Percentiles rank a stretch among this genome's conserved stretches.
phyloP scores from a whole-genome alignment of 2,113 vertebrate genomes.

The Apus apus region DNA sequence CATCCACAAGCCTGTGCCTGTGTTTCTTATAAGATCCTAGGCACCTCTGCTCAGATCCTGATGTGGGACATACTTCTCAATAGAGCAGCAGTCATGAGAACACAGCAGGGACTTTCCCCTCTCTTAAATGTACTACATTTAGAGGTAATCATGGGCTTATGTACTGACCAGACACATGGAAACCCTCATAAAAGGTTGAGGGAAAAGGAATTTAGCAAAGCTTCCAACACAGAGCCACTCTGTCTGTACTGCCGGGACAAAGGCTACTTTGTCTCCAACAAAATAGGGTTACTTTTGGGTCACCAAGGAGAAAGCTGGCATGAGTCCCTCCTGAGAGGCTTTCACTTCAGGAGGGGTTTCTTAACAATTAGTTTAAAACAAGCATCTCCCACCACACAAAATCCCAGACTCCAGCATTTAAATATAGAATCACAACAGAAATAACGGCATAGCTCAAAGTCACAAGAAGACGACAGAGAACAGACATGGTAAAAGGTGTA shows the following conservation, averaged over 20 bases:
- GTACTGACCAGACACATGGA: neutral
- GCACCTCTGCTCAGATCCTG: neutral
- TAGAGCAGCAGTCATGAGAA: neutral
- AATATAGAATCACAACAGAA: neutral
- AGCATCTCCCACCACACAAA: neutral
- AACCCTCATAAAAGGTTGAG: neutral
- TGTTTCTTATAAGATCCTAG: neutral
- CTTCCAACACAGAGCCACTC: neutral
- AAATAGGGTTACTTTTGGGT: neutral
- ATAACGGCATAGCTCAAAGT: neutral
- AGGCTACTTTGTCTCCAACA: neutral
- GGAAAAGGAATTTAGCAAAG: neutral
- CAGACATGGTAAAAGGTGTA: neutral
- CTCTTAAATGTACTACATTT: neutral
- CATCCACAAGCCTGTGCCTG: neutral
- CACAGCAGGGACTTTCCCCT: neutral
- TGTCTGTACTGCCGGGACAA: neutral
- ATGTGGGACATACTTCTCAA: neutral
- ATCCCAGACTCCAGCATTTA: neutral
- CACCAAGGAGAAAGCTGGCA: neutral
- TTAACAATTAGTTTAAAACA: neutral
- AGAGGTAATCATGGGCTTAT: neutral
- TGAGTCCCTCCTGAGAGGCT: neutral
- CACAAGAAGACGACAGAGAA: neutral
- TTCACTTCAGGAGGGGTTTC: neutral